Evolutionary conservation across 2,797 vertebrate genomes (phyloP), one percentile per base, ranked within the genome.

Genomic region (Prunella strophiata): DNA sequence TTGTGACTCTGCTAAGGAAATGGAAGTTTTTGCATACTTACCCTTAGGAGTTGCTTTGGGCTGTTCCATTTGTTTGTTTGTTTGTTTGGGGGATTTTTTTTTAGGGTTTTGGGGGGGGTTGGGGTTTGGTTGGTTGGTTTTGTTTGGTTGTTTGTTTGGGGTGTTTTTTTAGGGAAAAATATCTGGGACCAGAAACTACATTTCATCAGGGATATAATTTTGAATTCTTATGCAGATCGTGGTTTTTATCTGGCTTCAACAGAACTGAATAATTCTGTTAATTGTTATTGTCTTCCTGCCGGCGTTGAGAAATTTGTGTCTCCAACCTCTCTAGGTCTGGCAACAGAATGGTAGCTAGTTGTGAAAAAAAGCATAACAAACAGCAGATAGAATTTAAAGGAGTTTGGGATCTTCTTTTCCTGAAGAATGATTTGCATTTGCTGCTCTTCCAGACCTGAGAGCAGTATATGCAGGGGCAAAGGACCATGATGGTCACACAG

Each of bases 221-320:
- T 81, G 51, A 91, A 75, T 88, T 88, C 74, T 91, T 85, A 81
- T 25, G 67, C 59, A 84, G 77, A 88, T 88, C 0, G 0, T 71
- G 59, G 16, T 34, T 85, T 94, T 91, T 94, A 85, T 93, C 77
- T 90, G 88, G 63, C 86, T 88, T 95, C 67, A 81, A 48, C 88
- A 93, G 83, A 96, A 82, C 67, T 38, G 63, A 91, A 42, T 88
- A 81, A 76, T 86, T 77, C 55, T 86, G 59, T 87, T 90, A 95
- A 88, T 91, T 86, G 58, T 92, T 90, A 77, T 20, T 85, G 78
- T 86, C 47, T 68, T 86, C 73, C 63, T 88, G 51, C 36, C 0
- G 74, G 85, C 66, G 72, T 94, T 80, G 63, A 77, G 87, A 91
- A 94, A 51, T 61, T 27, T 7, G 17, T 25, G 26, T 94, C 70